Conservation (phyloP, 2,113 vertebrate species). For the Cyphomyrus discorhynchus region DNA sequence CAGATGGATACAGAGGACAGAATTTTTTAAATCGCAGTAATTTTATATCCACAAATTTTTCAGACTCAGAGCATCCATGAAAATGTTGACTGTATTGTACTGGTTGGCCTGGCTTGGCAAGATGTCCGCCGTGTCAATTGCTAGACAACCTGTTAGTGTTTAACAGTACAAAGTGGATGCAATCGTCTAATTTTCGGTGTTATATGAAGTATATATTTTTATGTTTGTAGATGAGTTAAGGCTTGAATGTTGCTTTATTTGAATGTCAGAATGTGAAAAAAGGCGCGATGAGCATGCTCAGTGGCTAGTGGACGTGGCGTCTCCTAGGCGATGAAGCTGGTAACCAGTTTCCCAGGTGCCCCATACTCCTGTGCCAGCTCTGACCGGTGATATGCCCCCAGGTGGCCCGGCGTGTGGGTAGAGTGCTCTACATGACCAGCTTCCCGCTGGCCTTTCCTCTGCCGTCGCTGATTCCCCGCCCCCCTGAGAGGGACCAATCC, state of each 20-base stretch:
- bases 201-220: background rate
- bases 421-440: slow-evolving; percentile 89
- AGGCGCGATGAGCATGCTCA: background rate
- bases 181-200: background rate
- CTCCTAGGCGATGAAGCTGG: background rate
- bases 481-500: slow-evolving; percentile 62
- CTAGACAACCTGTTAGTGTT: background rate
- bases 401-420: slow-evolving; percentile 84
- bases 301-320: background rate
- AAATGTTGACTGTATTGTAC: background rate
- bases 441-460: slow-evolving; percentile 84
- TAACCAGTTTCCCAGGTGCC: background rate
- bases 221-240: background rate
- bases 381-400: slow-evolving; percentile 45
- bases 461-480: slow-evolving; percentile 67
- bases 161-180: background rate
- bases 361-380: slow-evolving; percentile 6
- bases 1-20: background rate
- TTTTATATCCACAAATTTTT: background rate
- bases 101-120: background rate
- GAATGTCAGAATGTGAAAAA: background rate
- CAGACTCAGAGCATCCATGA: background rate
- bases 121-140: background rate
- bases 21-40: background rate
- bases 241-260: background rate